Evolutionary conservation across 2,113 vertebrate species (phyloP), one percentile per base, ranked within the genome.

Genomic region (Triplophysa siluroides): DNA sequence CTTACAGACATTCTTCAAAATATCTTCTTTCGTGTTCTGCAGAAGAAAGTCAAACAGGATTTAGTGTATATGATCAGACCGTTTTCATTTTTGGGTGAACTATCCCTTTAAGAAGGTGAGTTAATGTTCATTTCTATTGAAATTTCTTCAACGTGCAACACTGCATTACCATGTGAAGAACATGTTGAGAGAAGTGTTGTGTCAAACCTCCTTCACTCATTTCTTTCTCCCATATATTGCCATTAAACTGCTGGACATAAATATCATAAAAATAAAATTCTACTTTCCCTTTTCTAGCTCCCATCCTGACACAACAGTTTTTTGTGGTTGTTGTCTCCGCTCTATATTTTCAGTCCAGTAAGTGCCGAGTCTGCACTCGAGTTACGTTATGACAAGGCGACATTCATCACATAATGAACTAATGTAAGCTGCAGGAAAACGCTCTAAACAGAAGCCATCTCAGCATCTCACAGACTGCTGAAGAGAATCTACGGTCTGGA

Each of bases 401-500:
- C 91, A 93, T 92, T 90, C 76, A 92, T 92, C 90, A 92, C 88
- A 78, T 82, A 87, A 88, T 90, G 84, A 88, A 90, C 84, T 87
- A 86, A 92, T 87, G 85, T 79, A 87, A 80, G 80, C 83, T 79
- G 85, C 78, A 85, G 86, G 77, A 85, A 88, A 85, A 85, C 70
- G 47, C 7, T 50, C 78, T 79, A 86, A 87, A 83, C 84, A 81
- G 84, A 89, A 87, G 81, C 85, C 87, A 78, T 80, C 78, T 83
- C 60, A 58, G 83, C 76, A 76, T 70, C 66, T 64, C 43, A 47
- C 11, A 86, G 82, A 58, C 33, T 7, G 33, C 33, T 38, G 33
- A 8, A 38, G 33, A 38, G 33, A 38, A 38, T 7, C 33, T 38
- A 38, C 33, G 5, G 6, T 38, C 33, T 38, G 33, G 33, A 38